These are phyloP conservation scores for Tinamus major DNA, from an alignment of 2,797 vertebrate species.

Conservation along the genomic window DNA sequence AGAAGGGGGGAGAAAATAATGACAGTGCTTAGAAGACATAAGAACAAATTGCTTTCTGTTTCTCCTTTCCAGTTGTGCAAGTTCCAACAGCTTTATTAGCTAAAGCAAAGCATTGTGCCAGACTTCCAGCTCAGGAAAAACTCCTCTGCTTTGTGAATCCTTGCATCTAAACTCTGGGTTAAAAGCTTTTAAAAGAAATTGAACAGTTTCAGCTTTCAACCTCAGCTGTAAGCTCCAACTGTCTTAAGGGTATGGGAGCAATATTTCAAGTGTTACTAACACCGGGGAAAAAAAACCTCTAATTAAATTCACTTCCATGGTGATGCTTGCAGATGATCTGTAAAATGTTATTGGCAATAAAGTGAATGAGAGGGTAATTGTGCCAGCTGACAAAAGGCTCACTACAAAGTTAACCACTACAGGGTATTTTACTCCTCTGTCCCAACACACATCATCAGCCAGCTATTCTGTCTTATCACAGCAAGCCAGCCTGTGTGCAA, in stretches of 20 bases:
- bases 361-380: neutral
- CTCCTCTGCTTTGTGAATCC: neutral
- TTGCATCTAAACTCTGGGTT: neutral
- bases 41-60: neutral
- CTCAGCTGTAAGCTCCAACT: neutral
- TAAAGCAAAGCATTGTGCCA: neutral
- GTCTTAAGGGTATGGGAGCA: neutral
- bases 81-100: conserved; percentile 13
- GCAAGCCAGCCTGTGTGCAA: neutral
- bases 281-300: neutral
- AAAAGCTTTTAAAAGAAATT: neutral
- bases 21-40: neutral
- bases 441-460: neutral
- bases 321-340: neutral
- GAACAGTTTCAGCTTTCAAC: neutral
- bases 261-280: neutral
- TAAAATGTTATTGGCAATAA: neutral
- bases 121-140: neutral
- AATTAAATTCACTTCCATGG: neutral
- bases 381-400: neutral
- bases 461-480: rapidly evolving
- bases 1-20: neutral
- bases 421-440: neutral
- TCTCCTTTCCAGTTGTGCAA: neutral
- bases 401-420: neutral